phyloP scores from a whole-genome alignment of 37 sponge, comb jelly and placozoan species.

The Spongilla lacustris region DNA sequence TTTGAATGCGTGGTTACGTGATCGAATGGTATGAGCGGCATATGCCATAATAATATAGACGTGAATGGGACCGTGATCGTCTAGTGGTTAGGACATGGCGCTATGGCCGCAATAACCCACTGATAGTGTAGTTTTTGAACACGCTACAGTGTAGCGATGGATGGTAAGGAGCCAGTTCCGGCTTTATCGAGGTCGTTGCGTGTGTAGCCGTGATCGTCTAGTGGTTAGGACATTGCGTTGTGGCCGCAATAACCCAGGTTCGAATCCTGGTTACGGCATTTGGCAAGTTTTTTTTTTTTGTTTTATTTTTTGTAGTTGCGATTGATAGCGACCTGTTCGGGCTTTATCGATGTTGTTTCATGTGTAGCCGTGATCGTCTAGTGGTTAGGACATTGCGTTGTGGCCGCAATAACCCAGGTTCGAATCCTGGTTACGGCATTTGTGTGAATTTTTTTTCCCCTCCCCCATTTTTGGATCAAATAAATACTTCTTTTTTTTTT shows the following conservation, averaged over 20 bases:
- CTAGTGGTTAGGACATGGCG: slow-evolving; percentile 88
- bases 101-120: slow-evolving; percentile 89
- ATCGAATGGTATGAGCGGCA: too few relatives aligned
- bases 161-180: too few relatives aligned
- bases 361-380: slow-evolving; percentile 77
- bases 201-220: slow-evolving; percentile 31
- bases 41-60: too few relatives aligned
- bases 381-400: slow-evolving; percentile 90
- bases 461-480: neutral
- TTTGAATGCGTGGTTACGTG: too few relatives aligned
- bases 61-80: slow-evolving; percentile 87
- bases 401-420: slow-evolving; percentile 92
- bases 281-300: slow-evolving; percentile 24
- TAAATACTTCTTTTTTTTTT: neutral
- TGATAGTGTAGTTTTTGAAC: too few relatives aligned
- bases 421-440: slow-evolving; percentile 89
- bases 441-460: slow-evolving; percentile 19
- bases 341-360: neutral
- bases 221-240: slow-evolving; percentile 90
- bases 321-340: too few relatives aligned
- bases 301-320: too few relatives aligned
- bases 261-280: slow-evolving; percentile 89
- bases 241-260: slow-evolving; percentile 92
- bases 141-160: neutral
- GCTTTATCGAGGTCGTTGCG: too few relatives aligned